Evolutionary conservation across 2,113 vertebrate genomes (phyloP).

Genomic region (Loxodonta africana): DNA sequence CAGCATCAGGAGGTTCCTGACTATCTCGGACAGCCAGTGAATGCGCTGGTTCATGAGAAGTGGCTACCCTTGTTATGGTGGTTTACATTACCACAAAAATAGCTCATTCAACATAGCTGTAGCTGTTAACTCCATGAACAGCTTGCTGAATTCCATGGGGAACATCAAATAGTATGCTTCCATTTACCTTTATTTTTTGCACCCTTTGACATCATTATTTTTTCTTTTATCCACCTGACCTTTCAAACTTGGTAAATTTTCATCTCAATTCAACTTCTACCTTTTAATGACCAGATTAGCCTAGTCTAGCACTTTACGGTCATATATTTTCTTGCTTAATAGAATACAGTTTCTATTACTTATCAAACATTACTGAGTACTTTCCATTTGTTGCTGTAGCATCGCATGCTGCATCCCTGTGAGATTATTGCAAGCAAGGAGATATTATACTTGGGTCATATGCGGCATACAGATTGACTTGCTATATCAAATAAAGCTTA

Average conservation of each 20-base stretch:
- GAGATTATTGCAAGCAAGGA: neutral
- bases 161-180: neutral
- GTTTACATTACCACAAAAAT: conserved; percentile 84
- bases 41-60: conserved; percentile 84
- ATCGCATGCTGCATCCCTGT: neutral
- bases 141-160: conserved; percentile 71
- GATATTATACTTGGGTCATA: neutral
- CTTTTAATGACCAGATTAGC: conserved; percentile 27
- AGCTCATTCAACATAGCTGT: conserved; percentile 83
- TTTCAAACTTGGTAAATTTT: conserved; percentile 20
- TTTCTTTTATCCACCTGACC: neutral
- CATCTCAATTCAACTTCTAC: neutral
- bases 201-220: neutral
- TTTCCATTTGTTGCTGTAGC: neutral
- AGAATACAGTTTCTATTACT: neutral
- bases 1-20: conserved; percentile 70
- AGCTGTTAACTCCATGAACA: conserved; percentile 82
- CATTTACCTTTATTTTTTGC: neutral
- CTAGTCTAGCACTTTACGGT: neutral
- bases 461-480: neutral
- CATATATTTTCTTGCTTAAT: neutral
- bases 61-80: conserved; percentile 83
- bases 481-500: neutral
- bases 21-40: conserved; percentile 57
- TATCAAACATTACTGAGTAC: neutral